phyloP scores from a whole-genome alignment of 2,113 vertebrate genomes.

The Prionailurus viverrinus region DNA sequence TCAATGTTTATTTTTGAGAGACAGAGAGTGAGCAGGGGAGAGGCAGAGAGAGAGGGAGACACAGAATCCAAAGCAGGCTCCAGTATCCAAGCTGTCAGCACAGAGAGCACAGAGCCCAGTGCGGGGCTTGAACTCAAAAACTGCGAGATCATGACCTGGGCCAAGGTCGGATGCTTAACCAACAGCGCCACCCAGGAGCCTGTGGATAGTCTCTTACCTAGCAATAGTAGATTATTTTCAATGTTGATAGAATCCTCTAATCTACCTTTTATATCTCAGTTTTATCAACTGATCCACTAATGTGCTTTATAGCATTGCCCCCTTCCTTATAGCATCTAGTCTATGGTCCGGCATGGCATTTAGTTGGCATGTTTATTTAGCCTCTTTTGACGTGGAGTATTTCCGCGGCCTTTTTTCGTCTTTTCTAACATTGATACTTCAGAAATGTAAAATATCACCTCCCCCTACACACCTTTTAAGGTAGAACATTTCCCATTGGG shows the following conservation, averaged over 20 bases:
- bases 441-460: background rate
- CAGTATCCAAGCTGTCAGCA: too few relatives aligned
- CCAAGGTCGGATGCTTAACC: too few relatives aligned
- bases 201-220: background rate
- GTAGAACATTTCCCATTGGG: background rate
- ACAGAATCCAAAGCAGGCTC: too few relatives aligned
- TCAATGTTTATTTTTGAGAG: too few relatives aligned
- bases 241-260: background rate
- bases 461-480: background rate
- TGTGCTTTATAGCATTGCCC: background rate
- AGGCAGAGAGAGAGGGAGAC: too few relatives aligned
- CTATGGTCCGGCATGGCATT: background rate
- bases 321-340: too few relatives aligned
- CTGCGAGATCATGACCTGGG: too few relatives aligned
- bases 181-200: too few relatives aligned
- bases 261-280: background rate
- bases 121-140: too few relatives aligned
- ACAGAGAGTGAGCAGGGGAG: too few relatives aligned
- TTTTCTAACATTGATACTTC: background rate
- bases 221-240: background rate
- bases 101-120: too few relatives aligned
- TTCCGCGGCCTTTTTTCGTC: background rate
- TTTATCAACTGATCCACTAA: background rate
- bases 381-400: background rate
- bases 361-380: background rate